These are phyloP conservation scores for Diplogasteroides magnus DNA, from an alignment of 1,140 invertebrate species.

Conservation along the genomic window DNA sequence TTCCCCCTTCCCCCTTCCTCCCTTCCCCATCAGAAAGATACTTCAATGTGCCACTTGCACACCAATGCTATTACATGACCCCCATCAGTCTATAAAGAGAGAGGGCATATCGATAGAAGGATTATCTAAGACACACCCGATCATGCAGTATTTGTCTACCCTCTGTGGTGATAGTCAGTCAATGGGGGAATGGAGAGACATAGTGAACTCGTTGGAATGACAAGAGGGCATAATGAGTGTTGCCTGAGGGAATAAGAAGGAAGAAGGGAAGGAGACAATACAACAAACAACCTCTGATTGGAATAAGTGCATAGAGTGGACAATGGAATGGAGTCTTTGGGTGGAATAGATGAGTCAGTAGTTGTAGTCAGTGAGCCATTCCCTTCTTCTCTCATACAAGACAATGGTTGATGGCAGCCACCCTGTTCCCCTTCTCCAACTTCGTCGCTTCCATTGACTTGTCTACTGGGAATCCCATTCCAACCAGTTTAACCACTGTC, in stretches of 20 bases:
- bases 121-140: too few species aligned
- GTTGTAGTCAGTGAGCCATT: background rate
- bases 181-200: background rate
- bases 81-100: background rate
- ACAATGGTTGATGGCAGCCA: background rate
- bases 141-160: too few species aligned
- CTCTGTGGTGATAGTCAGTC: too few species aligned
- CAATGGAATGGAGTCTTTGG: slow-evolving; percentile 9
- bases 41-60: too few species aligned
- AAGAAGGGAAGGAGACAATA: background rate
- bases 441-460: slow-evolving; percentile 3
- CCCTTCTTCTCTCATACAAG: too few species aligned
- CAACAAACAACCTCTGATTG: background rate
- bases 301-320: background rate
- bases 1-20: background rate
- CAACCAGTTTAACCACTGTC: slow-evolving; percentile 1
- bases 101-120: background rate
- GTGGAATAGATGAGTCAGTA: background rate
- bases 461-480: slow-evolving; percentile 6
- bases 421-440: slow-evolving; percentile 1
- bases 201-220: background rate
- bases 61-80: too few species aligned
- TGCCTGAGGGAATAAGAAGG: background rate
- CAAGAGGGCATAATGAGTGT: background rate
- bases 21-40: background rate